Conservation (phyloP, 2,888 invertebrate genomes). For the Cetonia aurata region DNA sequence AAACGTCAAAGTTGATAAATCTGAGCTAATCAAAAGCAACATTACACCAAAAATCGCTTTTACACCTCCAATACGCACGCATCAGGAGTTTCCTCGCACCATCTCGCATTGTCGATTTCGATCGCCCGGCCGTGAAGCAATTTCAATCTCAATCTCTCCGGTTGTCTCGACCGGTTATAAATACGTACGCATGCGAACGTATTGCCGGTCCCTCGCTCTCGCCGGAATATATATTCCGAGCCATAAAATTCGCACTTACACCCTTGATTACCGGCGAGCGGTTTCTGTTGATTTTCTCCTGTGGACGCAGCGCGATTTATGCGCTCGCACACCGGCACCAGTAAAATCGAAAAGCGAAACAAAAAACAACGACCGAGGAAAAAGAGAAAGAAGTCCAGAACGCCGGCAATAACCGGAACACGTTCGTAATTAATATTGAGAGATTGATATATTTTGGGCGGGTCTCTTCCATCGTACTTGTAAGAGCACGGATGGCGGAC, state of each 20-base stretch:
- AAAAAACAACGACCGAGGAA: background rate
- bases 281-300: slow-evolving; percentile 15
- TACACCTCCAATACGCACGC: too few species aligned
- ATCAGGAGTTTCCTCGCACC: too few species aligned
- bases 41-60: too few species aligned
- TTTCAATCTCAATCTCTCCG: too few species aligned
- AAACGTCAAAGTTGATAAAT: too few species aligned
- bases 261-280: background rate
- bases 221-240: background rate
- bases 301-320: background rate
- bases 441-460: slow-evolving; percentile 41
- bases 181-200: too few species aligned
- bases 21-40: too few species aligned
- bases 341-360: too few species aligned
- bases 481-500: background rate
- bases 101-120: too few species aligned
- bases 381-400: background rate
- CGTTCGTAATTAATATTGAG: slow-evolving; percentile 37
- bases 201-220: too few species aligned
- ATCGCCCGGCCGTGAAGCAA: too few species aligned
- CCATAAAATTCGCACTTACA: slow-evolving; percentile 9
- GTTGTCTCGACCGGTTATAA: too few species aligned
- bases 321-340: background rate
- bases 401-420: slow-evolving; percentile 32
- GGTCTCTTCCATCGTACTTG: slow-evolving; percentile 4